phyloP scores from a whole-genome alignment of 23 tunicate species.

The Trididemnum nubilum region DNA sequence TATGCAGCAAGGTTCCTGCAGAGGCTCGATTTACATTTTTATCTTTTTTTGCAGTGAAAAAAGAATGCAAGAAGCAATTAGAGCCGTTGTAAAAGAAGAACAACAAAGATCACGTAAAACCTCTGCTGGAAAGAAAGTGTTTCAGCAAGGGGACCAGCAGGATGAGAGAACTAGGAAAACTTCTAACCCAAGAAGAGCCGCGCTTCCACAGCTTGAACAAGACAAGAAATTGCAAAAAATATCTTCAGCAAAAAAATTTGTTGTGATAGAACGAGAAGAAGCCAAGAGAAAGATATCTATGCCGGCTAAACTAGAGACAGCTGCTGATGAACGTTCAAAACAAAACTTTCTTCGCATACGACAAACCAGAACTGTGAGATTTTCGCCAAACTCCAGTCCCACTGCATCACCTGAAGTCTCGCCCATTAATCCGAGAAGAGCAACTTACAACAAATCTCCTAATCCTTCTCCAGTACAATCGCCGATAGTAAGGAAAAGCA shows the following conservation, averaged over 20 bases:
- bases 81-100: conserved; percentile 37
- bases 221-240: neutral
- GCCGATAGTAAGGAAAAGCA: neutral
- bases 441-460: neutral
- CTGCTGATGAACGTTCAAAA: neutral
- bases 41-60: too few relatives aligned
- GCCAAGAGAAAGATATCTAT: neutral
- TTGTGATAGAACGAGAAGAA: neutral
- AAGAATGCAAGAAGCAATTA: conserved; percentile 4
- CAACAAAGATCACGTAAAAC: neutral
- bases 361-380: conserved; percentile 7
- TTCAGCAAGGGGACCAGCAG: neutral
- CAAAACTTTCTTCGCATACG: neutral
- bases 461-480: neutral
- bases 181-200: neutral
- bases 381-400: conserved; percentile 5
- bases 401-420: neutral
- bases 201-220: too few relatives aligned
- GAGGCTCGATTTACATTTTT: too few relatives aligned
- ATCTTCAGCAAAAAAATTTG: neutral
- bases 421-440: neutral
- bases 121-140: neutral
- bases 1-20: too few relatives aligned
- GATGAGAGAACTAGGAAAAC: neutral
- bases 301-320: neutral